Percentiles rank a stretch among this genome's conserved stretches.
These are phyloP conservation scores for Hipparchia sbordonii DNA, from an alignment of 2,888 invertebrate species.

Conservation along the genomic window DNA sequence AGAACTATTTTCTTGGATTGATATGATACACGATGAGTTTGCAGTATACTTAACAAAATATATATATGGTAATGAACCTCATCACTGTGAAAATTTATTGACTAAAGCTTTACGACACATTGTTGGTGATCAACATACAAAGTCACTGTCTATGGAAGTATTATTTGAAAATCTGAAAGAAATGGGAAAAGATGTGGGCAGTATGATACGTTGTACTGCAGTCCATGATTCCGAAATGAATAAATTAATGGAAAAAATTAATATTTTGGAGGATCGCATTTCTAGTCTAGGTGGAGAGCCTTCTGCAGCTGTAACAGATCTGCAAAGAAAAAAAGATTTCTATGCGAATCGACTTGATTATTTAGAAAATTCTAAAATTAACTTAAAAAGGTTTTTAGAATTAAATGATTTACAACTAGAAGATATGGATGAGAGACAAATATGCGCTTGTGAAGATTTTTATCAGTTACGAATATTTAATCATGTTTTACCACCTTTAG, in stretches of 20 bases:
- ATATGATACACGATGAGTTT: slow-evolving; percentile 66
- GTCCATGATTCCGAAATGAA: slow-evolving; percentile 64
- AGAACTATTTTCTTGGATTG: slow-evolving; percentile 67
- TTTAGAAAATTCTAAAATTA: slow-evolving; percentile 64
- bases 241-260: slow-evolving; percentile 65
- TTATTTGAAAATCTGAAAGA: slow-evolving; percentile 58
- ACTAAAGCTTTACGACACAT: slow-evolving; percentile 68
- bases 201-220: slow-evolving; percentile 61
- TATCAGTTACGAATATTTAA: slow-evolving; percentile 71
- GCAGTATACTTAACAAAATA: slow-evolving; percentile 59
- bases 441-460: slow-evolving; percentile 68
- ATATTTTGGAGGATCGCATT: slow-evolving; percentile 61
- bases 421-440: slow-evolving; percentile 50
- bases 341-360: slow-evolving; percentile 59
- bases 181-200: slow-evolving; percentile 57
- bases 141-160: slow-evolving; percentile 49
- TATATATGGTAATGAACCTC: slow-evolving; percentile 55
- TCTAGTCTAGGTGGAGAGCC: slow-evolving; percentile 57
- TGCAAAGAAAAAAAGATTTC: slow-evolving; percentile 64
- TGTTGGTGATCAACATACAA: slow-evolving; percentile 55
- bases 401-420: slow-evolving; percentile 48
- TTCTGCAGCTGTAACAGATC: slow-evolving; percentile 63
- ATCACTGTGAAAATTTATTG: slow-evolving; percentile 54
- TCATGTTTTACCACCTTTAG: slow-evolving; percentile 59
- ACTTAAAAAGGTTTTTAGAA: slow-evolving; percentile 55